phyloP scores from a whole-genome alignment of 2,888 invertebrate genomes.

The Mesorhabditis belari region DNA sequence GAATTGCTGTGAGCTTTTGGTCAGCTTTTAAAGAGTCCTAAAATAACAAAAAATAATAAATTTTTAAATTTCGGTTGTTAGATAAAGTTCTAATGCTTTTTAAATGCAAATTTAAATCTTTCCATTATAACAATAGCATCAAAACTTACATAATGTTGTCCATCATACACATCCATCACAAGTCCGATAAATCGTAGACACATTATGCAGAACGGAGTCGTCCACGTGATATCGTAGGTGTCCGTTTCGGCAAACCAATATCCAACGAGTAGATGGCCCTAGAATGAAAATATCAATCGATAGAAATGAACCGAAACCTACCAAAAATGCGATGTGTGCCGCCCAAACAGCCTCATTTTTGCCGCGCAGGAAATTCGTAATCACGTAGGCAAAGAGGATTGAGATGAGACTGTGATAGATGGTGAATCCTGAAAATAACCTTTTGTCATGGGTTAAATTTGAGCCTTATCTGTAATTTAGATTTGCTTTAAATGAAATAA shows the following conservation, averaged over 20 bases:
- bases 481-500: neutral
- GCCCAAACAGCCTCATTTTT: constrained; percentile 65
- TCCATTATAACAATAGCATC: no score
- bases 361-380: constrained; percentile 65
- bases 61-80: neutral
- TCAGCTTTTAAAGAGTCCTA: neutral
- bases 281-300: neutral
- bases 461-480: no score
- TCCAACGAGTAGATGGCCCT: neutral
- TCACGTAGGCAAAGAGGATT: constrained; percentile 67
- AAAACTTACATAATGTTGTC: neutral
- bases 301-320: constrained; percentile 35
- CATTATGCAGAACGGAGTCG: neutral
- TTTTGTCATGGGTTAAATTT: no score
- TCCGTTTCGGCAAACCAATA: neutral
- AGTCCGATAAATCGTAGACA: neutral
- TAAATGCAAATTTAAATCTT: no score
- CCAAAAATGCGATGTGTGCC: constrained; percentile 76
- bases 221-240: neutral
- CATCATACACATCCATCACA: neutral
- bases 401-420: constrained; percentile 72
- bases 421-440: constrained; percentile 10
- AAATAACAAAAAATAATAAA: constrained; percentile 1
- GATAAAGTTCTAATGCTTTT: no score
- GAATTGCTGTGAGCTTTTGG: neutral